Conservation (phyloP, 2,888 invertebrate genomes). For the Stenodera caucasica region DNA sequence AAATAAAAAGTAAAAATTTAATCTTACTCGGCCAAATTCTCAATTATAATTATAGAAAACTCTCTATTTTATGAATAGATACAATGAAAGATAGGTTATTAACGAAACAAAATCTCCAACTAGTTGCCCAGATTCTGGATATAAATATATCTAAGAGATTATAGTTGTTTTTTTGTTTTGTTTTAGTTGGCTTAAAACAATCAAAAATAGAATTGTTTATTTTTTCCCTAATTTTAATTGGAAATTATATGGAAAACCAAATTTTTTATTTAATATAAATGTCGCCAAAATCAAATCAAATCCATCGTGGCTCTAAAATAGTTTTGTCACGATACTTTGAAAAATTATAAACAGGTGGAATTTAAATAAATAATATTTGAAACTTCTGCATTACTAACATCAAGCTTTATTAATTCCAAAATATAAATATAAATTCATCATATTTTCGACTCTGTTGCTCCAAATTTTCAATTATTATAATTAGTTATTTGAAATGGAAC, state of each 20-base stretch:
- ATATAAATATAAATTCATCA: neutral
- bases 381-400: constrained; percentile 4
- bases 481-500: too few relatives aligned
- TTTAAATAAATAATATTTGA: constrained; percentile 22
- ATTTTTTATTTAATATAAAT: constrained; percentile 2
- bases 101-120: neutral
- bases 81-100: neutral
- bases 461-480: neutral
- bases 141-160: neutral
- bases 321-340: constrained; percentile 12
- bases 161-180: neutral
- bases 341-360: constrained; percentile 25
- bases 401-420: neutral
- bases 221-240: neutral
- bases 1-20: neutral
- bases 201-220: neutral
- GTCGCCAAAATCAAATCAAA: constrained; percentile 14
- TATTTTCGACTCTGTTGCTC: too few relatives aligned
- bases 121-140: neutral
- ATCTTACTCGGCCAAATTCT: neutral
- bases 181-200: too few relatives aligned
- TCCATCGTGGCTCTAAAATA: constrained; percentile 9
- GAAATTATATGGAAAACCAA: neutral
- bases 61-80: neutral
- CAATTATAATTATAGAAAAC: constrained; percentile 1